Conservation (phyloP, 1,140 invertebrate species). For the Anastatus disparis region DNA sequence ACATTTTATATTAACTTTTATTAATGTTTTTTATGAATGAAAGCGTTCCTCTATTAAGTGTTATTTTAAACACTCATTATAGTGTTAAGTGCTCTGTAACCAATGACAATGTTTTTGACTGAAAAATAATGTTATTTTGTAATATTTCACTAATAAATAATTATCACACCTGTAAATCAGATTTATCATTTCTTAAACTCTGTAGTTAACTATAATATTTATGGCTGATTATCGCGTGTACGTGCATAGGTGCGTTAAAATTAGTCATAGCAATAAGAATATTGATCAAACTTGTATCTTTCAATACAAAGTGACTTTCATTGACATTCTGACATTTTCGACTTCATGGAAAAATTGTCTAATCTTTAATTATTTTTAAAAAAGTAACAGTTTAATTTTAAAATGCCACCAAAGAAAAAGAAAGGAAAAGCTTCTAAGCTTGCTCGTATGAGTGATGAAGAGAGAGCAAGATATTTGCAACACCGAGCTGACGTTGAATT, state of each 20-base stretch:
- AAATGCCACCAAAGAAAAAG: constrained; percentile 73
- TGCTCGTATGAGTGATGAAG: constrained; percentile 84
- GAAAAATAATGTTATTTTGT: constrained; percentile 22
- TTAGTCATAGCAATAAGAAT: constrained; percentile 41
- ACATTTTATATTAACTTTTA: constrained; percentile 33
- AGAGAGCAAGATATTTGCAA: constrained; percentile 80
- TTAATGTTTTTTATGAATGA: constrained; percentile 38
- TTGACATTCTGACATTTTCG: no score
- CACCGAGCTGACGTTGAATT: constrained; percentile 82
- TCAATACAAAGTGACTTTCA: constrained; percentile 9
- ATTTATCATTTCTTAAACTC: neutral
- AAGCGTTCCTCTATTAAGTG: constrained; percentile 33
- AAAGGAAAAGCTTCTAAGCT: constrained; percentile 78
- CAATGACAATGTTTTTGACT: constrained; percentile 31
- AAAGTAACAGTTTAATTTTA: constrained; percentile 42
- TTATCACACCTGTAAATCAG: constrained; percentile 2
- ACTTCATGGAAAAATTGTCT: neutral
- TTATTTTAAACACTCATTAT: constrained; percentile 40
- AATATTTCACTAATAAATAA: constrained; percentile 29
- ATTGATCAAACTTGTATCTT: constrained; percentile 43
- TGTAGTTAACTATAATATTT: neutral
- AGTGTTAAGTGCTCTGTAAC: constrained; percentile 36
- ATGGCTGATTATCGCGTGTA: neutral
- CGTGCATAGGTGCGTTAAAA: neutral
- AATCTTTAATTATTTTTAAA: neutral